Evolutionary conservation across 2,113 vertebrate species (phyloP).

Genomic region (Lamprotornis superbus): DNA sequence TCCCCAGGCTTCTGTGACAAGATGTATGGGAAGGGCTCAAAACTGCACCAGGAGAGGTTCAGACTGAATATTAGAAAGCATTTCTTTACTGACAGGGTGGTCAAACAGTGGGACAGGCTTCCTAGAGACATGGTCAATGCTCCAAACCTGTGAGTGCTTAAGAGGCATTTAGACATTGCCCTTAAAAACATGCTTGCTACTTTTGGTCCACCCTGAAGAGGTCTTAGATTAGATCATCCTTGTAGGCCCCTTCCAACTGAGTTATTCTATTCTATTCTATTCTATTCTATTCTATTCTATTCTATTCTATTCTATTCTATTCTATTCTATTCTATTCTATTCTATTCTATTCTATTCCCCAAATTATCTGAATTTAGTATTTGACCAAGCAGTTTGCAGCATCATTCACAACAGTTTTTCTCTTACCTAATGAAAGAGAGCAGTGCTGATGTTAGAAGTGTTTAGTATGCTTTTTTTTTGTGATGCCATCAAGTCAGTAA

Average conservation of each 20-base stretch:
- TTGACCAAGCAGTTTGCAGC: background rate
- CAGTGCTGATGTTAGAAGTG: background rate
- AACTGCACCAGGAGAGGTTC: background rate
- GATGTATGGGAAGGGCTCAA: accelerated
- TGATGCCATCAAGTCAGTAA: background rate
- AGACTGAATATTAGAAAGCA: background rate
- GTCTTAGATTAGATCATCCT: background rate
- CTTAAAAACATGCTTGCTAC: background rate
- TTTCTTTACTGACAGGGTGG: background rate
- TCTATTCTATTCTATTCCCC: background rate
- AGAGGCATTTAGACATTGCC: background rate
- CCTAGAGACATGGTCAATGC: background rate
- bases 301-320: background rate
- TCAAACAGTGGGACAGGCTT: background rate
- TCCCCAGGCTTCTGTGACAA: background rate
- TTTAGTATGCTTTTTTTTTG: background rate
- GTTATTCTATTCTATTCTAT: background rate
- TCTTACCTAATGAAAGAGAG: background rate
- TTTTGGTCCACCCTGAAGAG: background rate
- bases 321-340: background rate
- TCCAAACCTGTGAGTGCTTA: background rate
- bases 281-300: background rate
- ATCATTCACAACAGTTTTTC: background rate
- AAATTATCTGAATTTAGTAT: background rate
- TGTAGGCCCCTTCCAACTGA: background rate